Percentiles rank a stretch among this genome's conserved stretches.
phyloP scores from a whole-genome alignment of 2,113 vertebrate species.

The Burhinus oedicnemus region DNA sequence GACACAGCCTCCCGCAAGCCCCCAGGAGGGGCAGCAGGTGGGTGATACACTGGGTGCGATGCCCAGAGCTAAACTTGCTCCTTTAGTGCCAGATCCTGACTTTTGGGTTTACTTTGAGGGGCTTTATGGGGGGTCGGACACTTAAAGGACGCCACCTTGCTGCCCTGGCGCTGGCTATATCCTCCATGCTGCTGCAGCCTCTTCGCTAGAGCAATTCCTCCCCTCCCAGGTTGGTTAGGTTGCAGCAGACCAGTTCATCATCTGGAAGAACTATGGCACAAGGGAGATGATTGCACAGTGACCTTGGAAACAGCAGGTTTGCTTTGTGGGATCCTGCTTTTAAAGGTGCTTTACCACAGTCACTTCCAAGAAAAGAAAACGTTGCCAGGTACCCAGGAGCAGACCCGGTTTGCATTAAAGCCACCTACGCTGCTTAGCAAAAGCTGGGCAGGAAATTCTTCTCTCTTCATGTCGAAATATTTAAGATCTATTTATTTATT shows the following conservation, averaged over 20 bases:
- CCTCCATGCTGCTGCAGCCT: not conserved
- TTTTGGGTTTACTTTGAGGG: not conserved
- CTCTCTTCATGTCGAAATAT: constrained; percentile 44
- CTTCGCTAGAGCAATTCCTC: not conserved
- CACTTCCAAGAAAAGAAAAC: not conserved
- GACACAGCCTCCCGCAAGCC: not conserved
- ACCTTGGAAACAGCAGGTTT: not conserved
- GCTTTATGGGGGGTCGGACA: not conserved
- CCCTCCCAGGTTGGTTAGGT: not conserved
- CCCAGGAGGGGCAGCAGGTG: not conserved
- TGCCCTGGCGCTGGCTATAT: not conserved
- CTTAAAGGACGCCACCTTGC: not conserved
- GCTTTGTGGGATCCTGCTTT: not conserved
- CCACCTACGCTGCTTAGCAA: constrained; percentile 5
- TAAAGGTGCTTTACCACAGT: not conserved
- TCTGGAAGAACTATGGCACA: not conserved
- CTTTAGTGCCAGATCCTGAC: not conserved
- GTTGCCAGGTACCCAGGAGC: not conserved
- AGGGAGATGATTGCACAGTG: not conserved
- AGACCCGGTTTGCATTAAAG: not conserved
- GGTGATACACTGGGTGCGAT: not conserved
- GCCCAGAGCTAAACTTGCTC: not conserved
- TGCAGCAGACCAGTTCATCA: not conserved
- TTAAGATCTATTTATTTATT: constrained; percentile 62
- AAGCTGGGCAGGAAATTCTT: constrained; percentile 64